phyloP scores from a whole-genome alignment of 2,888 invertebrate species.

The Conomelus anceps region DNA sequence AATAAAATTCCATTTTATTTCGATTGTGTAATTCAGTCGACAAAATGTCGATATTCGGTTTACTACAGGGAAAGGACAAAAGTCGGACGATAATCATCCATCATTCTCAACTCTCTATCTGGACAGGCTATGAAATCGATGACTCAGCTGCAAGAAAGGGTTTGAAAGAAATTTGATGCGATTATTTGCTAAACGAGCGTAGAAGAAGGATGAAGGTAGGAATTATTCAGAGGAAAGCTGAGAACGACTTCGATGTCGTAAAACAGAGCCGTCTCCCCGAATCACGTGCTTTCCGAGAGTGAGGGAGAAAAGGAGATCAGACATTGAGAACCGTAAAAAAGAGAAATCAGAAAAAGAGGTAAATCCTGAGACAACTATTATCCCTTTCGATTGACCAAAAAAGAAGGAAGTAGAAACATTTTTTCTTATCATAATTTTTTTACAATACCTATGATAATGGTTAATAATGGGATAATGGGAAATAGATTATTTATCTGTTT shows the following conservation, averaged over 20 bases:
- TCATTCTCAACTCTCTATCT: not conserved
- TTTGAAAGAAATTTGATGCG: not conserved
- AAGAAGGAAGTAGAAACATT: no score
- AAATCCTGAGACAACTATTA: not conserved
- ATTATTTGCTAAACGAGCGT: not conserved
- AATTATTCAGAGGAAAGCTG: not conserved
- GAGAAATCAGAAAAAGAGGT: not conserved
- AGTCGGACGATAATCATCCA: not conserved
- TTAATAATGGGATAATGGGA: no score
- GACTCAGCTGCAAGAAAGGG: not conserved
- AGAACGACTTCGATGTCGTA: not conserved
- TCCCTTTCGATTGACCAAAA: not conserved
- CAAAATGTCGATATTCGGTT: not conserved
- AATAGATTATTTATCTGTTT: no score
- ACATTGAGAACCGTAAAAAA: not conserved
- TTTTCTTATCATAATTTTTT: no score
- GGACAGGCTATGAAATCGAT: not conserved
- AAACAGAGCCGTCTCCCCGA: not conserved
- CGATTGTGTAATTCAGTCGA: not conserved
- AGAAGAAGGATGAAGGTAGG: not conserved
- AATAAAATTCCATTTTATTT: not conserved
- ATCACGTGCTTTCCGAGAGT: not conserved
- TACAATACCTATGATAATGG: no score
- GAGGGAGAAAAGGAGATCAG: not conserved
- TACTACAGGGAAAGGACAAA: not conserved